Percentiles rank a stretch among this genome's conserved stretches.
These are phyloP conservation scores for Andrena bucephala DNA, from an alignment of 2,888 invertebrate species.

Conservation along the genomic window DNA sequence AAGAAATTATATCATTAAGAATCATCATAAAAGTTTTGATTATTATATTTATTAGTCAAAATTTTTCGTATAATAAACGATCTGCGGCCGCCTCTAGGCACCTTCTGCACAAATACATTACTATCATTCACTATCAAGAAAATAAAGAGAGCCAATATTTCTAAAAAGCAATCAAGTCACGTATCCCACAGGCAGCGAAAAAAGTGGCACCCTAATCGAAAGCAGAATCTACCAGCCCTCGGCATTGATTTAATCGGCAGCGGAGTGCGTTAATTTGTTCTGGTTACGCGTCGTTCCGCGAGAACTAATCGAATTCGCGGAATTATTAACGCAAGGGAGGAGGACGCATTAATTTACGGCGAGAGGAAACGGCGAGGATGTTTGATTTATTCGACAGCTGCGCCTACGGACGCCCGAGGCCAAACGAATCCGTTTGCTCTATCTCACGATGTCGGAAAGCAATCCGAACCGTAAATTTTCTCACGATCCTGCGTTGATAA, in stretches of 20 bases:
- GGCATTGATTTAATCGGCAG: background rate
- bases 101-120: no score
- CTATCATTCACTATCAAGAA: no score
- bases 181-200: no score
- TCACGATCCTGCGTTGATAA: conserved; percentile 32
- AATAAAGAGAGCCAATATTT: background rate
- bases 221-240: background rate
- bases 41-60: no score
- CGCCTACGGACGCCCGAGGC: conserved; percentile 10
- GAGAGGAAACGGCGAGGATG: conserved; percentile 9
- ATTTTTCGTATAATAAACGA: no score
- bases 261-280: background rate
- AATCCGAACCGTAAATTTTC: conserved; percentile 53
- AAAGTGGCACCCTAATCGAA: no score
- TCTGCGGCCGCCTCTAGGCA: no score
- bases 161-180: background rate
- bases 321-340: conserved; percentile 11
- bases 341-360: conserved; percentile 42
- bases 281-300: background rate
- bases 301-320: background rate
- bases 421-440: conserved; percentile 37
- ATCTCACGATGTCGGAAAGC: conserved; percentile 42
- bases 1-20: no score
- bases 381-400: conserved; percentile 55
- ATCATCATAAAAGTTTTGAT: no score